Percentiles rank a stretch among this genome's conserved stretches.
Conservation (phyloP, 2,888 invertebrate species). For the Muscina levida region DNA sequence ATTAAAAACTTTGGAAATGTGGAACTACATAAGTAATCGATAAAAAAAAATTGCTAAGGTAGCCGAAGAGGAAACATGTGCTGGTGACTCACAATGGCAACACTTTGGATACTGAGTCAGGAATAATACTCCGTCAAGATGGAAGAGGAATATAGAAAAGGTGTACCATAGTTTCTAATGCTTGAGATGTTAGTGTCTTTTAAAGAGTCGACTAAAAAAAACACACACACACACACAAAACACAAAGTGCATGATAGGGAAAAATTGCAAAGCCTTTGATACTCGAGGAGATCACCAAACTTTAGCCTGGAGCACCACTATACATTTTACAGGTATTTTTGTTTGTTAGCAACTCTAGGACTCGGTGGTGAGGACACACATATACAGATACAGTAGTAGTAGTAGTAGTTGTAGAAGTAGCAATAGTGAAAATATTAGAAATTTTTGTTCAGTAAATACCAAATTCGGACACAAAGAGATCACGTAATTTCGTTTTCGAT, state of each 20-base stretch:
- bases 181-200: too few relatives aligned
- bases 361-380: too few relatives aligned
- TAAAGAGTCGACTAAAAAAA: too few relatives aligned
- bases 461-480: slow-evolving; percentile 92
- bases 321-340: slow-evolving; percentile 31
- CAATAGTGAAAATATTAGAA: too few relatives aligned
- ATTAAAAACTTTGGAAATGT: not conserved
- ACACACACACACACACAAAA: not conserved
- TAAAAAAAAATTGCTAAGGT: too few relatives aligned
- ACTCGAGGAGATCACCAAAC: not conserved
- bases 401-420: not conserved
- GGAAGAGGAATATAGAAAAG: not conserved
- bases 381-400: slow-evolving; percentile 28
- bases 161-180: too few relatives aligned
- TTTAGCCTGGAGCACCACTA: slow-evolving; percentile 11
- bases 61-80: too few relatives aligned
- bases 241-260: slow-evolving; percentile 15
- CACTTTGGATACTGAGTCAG: not conserved
- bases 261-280: not conserved
- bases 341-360: slow-evolving; percentile 47
- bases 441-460: slow-evolving; percentile 81
- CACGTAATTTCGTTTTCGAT: slow-evolving; percentile 90
- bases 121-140: not conserved
- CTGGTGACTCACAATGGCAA: too few relatives aligned
- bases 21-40: not conserved